Evolutionary conservation across 2,888 invertebrate species (phyloP).

Genomic region (Heteropelma amictum): DNA sequence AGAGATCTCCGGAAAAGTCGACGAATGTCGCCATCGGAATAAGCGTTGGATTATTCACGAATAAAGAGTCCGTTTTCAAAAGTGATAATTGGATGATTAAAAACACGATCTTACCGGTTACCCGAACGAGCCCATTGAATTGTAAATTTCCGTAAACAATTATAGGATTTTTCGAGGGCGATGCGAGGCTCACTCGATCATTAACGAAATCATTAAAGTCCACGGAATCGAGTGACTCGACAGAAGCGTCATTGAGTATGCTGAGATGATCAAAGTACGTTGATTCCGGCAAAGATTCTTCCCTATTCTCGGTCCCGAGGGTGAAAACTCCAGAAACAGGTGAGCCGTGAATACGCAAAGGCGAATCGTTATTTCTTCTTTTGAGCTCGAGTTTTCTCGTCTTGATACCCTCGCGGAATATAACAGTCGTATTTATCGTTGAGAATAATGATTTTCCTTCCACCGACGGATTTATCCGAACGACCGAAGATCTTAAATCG

Average conservation of each 20-base stretch:
- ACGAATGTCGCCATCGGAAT: background rate
- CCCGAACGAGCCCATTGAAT: conserved; percentile 63
- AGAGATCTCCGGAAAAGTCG: too few relatives aligned
- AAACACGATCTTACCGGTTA: conserved; percentile 62
- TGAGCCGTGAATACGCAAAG: conserved; percentile 55
- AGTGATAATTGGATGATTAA: too few relatives aligned
- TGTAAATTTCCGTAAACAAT: conserved; percentile 52
- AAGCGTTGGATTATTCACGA: background rate
- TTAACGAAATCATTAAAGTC: conserved; percentile 65
- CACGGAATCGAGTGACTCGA: conserved; percentile 63
- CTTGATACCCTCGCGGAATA: conserved; percentile 1
- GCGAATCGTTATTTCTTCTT: background rate
- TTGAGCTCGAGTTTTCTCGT: conserved; percentile 12
- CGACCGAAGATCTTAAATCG: conserved; percentile 63
- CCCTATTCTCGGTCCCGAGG: conserved; percentile 29
- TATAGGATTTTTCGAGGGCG: conserved; percentile 55
- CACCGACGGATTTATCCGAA: conserved; percentile 57
- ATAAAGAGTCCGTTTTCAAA: background rate
- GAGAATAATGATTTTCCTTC: conserved; percentile 10
- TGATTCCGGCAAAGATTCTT: conserved; percentile 56
- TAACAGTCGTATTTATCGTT: background rate
- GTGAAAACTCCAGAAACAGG: conserved; percentile 55
- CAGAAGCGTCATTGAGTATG: conserved; percentile 50
- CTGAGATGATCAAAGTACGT: conserved; percentile 62
- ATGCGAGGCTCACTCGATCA: conserved; percentile 62